Conservation (phyloP, 2,888 invertebrate genomes). For the Miltochrista miniata region DNA sequence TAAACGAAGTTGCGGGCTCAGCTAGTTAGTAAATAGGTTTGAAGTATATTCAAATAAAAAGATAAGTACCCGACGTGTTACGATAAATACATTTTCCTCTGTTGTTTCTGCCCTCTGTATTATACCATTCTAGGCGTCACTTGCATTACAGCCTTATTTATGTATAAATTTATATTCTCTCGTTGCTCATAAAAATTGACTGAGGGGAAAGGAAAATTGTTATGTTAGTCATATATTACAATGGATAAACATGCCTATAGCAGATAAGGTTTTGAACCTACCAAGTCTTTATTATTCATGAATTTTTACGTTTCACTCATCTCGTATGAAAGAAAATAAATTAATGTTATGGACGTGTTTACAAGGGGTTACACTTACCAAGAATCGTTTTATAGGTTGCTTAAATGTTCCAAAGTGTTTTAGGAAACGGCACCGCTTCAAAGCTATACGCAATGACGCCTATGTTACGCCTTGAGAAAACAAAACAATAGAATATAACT, state of each 20-base stretch:
- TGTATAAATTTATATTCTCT: neutral
- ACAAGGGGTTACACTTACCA: neutral
- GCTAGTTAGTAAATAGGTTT: too few species aligned
- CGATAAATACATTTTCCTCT: too few species aligned
- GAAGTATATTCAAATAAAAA: too few species aligned
- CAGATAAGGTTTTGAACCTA: neutral
- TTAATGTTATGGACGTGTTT: neutral
- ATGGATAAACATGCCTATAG: slow-evolving; percentile 5
- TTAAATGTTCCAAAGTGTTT: too few species aligned
- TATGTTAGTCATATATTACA: slow-evolving; percentile 8
- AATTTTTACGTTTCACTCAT: neutral
- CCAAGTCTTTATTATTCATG: neutral
- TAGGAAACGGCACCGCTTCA: too few species aligned
- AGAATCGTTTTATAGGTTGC: too few species aligned
- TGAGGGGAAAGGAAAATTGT: slow-evolving; percentile 5
- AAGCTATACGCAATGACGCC: too few species aligned
- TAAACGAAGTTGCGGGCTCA: too few species aligned
- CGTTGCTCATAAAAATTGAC: slow-evolving; percentile 5
- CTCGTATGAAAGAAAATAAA: neutral
- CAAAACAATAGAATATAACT: too few species aligned
- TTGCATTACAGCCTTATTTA: neutral
- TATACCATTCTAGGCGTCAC: neutral
- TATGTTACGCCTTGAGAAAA: too few species aligned
- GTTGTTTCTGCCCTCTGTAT: too few species aligned
- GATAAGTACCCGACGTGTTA: too few species aligned